Percentiles rank a stretch among this genome's conserved stretches.
These are phyloP conservation scores for Gymnothorax reevesii DNA, from an alignment of 2,797 vertebrate species.

Conservation along the genomic window DNA sequence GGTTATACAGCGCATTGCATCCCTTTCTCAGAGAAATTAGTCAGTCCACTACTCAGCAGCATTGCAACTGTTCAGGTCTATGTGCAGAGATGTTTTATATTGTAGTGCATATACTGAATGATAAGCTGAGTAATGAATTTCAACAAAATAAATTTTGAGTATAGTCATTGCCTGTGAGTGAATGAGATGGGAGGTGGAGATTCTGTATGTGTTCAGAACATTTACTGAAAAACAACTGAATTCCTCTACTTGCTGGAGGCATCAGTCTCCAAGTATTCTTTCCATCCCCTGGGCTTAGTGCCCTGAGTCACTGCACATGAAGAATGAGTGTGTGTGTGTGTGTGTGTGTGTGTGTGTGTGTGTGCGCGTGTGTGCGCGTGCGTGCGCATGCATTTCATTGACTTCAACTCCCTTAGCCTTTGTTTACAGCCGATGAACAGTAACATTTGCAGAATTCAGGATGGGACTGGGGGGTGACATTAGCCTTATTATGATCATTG, in stretches of 20 bases:
- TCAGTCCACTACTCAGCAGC: background rate
- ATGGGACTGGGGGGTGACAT: background rate
- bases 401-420: background rate
- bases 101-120: background rate
- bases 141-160: background rate
- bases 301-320: conserved; percentile 15
- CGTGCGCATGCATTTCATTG: background rate
- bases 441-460: background rate
- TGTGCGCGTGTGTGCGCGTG: background rate
- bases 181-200: background rate
- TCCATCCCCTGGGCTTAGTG: background rate
- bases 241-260: background rate
- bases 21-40: background rate
- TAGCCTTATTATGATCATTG: conserved; percentile 49
- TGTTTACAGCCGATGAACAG: background rate
- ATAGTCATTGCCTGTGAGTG: background rate
- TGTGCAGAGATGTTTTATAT: background rate
- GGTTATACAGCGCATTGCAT: background rate
- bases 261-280: background rate
- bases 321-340: background rate
- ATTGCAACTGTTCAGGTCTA: background rate
- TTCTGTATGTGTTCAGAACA: background rate
- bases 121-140: background rate
- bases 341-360: conserved; percentile 20
- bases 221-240: background rate